A percentile compares a stretch with the other conserved stretches of the same genome.
phyloP scores from a whole-genome alignment of 2,888 invertebrate species.

The Sesamia inferens region DNA sequence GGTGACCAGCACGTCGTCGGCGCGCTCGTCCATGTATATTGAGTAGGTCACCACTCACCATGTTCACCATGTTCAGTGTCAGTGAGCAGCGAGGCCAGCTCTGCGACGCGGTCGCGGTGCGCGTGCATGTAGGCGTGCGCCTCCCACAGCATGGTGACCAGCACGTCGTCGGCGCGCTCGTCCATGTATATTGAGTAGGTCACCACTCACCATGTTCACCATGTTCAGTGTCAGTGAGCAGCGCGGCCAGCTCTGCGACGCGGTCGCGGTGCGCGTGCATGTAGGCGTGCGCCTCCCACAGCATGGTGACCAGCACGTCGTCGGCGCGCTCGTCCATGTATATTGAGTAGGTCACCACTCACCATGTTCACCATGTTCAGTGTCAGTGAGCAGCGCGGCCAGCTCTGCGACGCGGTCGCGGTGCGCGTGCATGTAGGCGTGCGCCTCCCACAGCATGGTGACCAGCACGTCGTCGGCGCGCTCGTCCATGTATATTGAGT shows the following conservation, averaged over 20 bases:
- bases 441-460: constrained; percentile 97
- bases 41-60: constrained; percentile 20
- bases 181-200: constrained; percentile 91
- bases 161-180: constrained; percentile 91
- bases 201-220: constrained; percentile 31
- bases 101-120: constrained; percentile 90
- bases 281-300: constrained; percentile 96
- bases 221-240: constrained; percentile 73
- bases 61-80: constrained; percentile 25
- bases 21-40: constrained; percentile 95
- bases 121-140: constrained; percentile 94
- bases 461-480: constrained; percentile 92
- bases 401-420: constrained; percentile 90
- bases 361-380: constrained; percentile 30
- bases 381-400: constrained; percentile 85
- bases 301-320: constrained; percentile 93
- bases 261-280: constrained; percentile 92
- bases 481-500: constrained; percentile 93
- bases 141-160: constrained; percentile 97
- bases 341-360: constrained; percentile 5
- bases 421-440: constrained; percentile 94
- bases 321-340: constrained; percentile 95
- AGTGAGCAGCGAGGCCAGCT: constrained; percentile 90
- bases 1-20: constrained; percentile 91
- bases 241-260: constrained; percentile 90